These are phyloP conservation scores for Eupithecia dodoneata DNA, from an alignment of 2,888 invertebrate species.

Conservation along the genomic window DNA sequence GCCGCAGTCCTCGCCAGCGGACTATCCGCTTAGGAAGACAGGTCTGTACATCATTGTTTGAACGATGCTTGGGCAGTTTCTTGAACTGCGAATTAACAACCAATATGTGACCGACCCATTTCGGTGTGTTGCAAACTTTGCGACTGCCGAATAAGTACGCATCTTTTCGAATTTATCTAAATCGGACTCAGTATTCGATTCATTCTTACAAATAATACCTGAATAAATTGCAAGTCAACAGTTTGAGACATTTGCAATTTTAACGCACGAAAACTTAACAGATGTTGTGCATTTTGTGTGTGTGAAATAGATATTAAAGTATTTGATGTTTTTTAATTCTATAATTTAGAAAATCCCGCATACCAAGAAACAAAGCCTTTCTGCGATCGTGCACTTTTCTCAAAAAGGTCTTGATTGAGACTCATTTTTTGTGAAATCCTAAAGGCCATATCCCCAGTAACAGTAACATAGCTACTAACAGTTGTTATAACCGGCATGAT, in stretches of 20 bases:
- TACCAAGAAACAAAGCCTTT: not conserved
- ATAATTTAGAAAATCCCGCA: not conserved
- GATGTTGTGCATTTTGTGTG: constrained; percentile 9
- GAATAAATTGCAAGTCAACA: not conserved
- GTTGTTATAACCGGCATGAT: constrained; percentile 55
- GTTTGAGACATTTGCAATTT: not conserved
- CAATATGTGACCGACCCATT: not conserved
- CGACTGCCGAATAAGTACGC: not conserved
- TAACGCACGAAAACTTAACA: constrained; percentile 12
- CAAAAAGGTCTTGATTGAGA: not conserved
- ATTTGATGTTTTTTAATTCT: not conserved
- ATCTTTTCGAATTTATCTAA: not conserved
- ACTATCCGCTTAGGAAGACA: constrained; percentile 97
- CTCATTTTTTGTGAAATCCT: not conserved
- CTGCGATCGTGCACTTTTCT: not conserved
- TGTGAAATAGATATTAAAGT: not conserved
- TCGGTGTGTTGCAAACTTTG: not conserved
- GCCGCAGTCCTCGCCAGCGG: constrained; percentile 78
- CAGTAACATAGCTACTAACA: constrained; percentile 3
- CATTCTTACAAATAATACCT: not conserved
- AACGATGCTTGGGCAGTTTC: not conserved
- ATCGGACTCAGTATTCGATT: not conserved
- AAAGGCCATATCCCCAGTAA: not conserved
- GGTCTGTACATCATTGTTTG: constrained; percentile 83
- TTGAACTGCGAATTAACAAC: not conserved